Conservation (phyloP, 2,113 vertebrate genomes). For the Pimephales promelas region DNA sequence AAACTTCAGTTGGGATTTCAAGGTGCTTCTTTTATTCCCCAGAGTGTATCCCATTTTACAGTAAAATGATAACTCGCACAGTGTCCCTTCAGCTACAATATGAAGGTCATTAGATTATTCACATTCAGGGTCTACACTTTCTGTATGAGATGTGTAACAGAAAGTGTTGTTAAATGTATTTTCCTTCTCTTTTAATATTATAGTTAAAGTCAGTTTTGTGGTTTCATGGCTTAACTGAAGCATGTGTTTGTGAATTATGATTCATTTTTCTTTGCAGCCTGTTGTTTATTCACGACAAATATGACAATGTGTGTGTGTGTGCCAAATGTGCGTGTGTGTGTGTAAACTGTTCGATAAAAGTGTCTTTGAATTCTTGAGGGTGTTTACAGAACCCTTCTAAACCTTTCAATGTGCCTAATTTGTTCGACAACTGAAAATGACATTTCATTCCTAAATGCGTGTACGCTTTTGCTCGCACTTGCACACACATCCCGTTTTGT, state of each 20-base stretch:
- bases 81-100: not conserved
- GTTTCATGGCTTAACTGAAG: not conserved
- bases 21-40: slow-evolving; percentile 33
- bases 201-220: not conserved
- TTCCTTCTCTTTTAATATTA: not conserved
- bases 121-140: not conserved
- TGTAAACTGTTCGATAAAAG: not conserved
- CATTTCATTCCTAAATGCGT: slow-evolving; percentile 9
- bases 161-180: not conserved
- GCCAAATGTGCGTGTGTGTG: not conserved
- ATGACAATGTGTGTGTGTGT: not conserved
- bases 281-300: not conserved
- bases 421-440: slow-evolving; percentile 41
- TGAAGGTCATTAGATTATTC: slow-evolving; percentile 25
- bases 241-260: not conserved
- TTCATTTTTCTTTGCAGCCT: not conserved
- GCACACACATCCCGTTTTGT: slow-evolving; percentile 44
- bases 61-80: slow-evolving; percentile 30
- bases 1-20: slow-evolving; percentile 28
- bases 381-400: slow-evolving; percentile 28
- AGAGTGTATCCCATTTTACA: slow-evolving; percentile 9
- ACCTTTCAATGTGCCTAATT: slow-evolving; percentile 40
- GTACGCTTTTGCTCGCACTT: not conserved
- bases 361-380: slow-evolving; percentile 17
- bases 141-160: not conserved